Evolutionary conservation across 35 echinoderm and acorn worm genomes (phyloP).

Genomic region (Ptychodera flava): DNA sequence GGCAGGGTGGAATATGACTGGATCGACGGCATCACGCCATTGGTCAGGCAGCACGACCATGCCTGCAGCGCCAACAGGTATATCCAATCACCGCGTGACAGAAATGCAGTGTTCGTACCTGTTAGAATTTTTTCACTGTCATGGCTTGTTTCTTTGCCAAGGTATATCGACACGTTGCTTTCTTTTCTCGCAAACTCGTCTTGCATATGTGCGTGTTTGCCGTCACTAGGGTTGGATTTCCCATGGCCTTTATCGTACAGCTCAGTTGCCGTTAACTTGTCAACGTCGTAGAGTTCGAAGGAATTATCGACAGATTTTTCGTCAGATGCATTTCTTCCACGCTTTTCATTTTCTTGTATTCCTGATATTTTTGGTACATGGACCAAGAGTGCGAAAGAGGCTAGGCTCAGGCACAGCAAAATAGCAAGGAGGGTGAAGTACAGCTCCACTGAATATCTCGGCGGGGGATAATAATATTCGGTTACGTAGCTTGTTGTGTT

Average conservation of each 20-base stretch:
- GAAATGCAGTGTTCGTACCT: not conserved
- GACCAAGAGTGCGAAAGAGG: not conserved
- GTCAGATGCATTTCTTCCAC: too few species aligned
- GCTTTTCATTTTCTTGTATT: not conserved
- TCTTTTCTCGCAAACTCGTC: not conserved
- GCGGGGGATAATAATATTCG: not conserved
- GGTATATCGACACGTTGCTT: not conserved
- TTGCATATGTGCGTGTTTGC: too few species aligned
- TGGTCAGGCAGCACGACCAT: constrained; percentile 7
- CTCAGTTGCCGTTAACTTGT: not conserved
- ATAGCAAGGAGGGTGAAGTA: constrained; percentile 5
- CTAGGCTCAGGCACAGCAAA: not conserved
- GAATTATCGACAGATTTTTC: not conserved
- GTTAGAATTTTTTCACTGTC: not conserved
- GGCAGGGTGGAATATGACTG: constrained; percentile 25
- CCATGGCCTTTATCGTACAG: not conserved
- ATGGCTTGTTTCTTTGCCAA: too few species aligned
- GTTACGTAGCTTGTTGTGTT: not conserved
- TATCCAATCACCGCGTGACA: not conserved
- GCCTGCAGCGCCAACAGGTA: constrained; percentile 21
- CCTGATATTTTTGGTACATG: not conserved
- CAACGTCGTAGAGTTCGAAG: not conserved
- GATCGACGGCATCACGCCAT: constrained; percentile 20
- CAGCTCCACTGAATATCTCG: constrained; percentile 5
- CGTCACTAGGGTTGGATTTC: not conserved